Percentiles rank a stretch among this genome's conserved stretches.
Conservation (phyloP, 2,797 vertebrate genomes). For the Salmo trutta region DNA sequence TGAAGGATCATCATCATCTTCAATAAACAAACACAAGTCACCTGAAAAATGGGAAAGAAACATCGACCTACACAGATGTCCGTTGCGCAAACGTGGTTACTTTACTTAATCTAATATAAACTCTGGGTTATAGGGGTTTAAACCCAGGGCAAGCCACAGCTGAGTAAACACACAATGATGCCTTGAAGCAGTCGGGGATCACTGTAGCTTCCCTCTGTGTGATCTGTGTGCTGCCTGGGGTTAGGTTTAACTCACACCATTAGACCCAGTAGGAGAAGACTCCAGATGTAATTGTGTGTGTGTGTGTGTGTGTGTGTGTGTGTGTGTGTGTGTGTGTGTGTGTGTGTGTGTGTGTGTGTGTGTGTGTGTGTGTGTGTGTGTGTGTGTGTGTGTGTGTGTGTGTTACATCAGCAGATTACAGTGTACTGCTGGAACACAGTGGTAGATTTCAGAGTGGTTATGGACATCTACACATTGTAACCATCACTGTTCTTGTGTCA, state of each 20-base stretch:
- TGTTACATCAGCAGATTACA: not conserved
- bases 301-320: not conserved
- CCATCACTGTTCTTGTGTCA: not conserved
- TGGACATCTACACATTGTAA: not conserved
- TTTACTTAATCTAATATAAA: slow-evolving; percentile 62
- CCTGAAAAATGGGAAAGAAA: slow-evolving; percentile 24
- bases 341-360: not conserved
- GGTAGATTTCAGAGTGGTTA: not conserved
- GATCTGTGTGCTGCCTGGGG: slow-evolving; percentile 21
- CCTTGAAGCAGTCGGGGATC: slow-evolving; percentile 45
- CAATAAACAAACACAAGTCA: slow-evolving; percentile 21
- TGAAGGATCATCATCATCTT: slow-evolving; percentile 50
- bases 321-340: no score
- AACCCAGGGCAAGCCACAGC: slow-evolving; percentile 57
- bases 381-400: not conserved
- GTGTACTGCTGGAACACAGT: not conserved
- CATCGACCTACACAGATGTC: slow-evolving; percentile 33
- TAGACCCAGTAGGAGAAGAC: slow-evolving; percentile 1
- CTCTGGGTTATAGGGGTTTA: slow-evolving; percentile 34
- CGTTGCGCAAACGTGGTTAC: slow-evolving; percentile 56
- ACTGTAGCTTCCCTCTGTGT: slow-evolving; percentile 44
- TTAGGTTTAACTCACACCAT: slow-evolving; percentile 19
- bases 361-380: slow-evolving; percentile 7
- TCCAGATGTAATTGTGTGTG: slow-evolving; percentile 25
- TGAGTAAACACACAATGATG: slow-evolving; percentile 66